Evolutionary conservation across 2,113 vertebrate genomes (phyloP), one percentile per base, ranked within the genome.

Genomic region (Leiothrix lutea): DNA sequence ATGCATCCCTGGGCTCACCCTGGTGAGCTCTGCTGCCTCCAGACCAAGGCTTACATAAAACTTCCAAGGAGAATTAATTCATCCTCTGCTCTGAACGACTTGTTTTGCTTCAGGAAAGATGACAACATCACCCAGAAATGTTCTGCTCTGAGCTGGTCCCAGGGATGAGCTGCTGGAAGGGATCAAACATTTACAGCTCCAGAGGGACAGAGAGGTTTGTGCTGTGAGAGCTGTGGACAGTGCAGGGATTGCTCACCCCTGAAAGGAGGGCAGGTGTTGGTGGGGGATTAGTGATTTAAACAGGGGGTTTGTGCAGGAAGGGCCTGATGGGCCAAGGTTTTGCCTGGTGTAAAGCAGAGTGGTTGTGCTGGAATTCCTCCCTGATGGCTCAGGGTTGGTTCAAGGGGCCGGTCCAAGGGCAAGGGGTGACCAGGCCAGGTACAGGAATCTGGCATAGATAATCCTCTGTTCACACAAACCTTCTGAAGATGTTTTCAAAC

Each of bases 31-130:
- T 71, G 81, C 53, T 54, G 81, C 64, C 21, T 70, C 54, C 74
- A 95, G 94, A 85, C 62, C 79, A 57, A 51, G 70, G 45, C 44
- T 74, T 84, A 42, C 29, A 93, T 90, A 91, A 95, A 95, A 77
- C n/a, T 48, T 96, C 89, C 51, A 93, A 60, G 66, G 78, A 88
- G 92, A 88, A 87, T 71, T 66, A 88, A 93, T 64, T 36, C 54
- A 83, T 84, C 95, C 77, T 5, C 62, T 94, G 57, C 82, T 94
- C 84, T 62, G 42, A 91, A 75, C 35, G 50, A 69, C 77, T 94
- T 95, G 89, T 84, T 97, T 97, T 94, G 93, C 72, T 95, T 92
- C 95, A 80, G 81, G 90, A 97, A 97, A 86, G 66, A 94, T 90
- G 85, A 97, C 83, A 61, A 13, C 75, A 80, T 66, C 64, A 35